phyloP scores from a whole-genome alignment of 2,888 invertebrate species.

The Malachius bipustulatus region DNA sequence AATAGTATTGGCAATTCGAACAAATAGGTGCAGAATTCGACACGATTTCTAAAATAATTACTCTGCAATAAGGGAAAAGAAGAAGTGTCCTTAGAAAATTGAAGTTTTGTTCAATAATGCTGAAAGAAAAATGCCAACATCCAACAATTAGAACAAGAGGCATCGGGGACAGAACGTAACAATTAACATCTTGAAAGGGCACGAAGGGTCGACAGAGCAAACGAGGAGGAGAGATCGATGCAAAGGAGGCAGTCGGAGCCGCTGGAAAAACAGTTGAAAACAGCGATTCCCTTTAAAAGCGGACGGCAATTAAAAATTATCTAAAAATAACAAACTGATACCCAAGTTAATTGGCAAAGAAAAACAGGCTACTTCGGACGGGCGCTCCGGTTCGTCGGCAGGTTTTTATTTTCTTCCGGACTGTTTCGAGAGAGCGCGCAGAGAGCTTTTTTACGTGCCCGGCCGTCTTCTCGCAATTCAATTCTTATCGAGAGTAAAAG shows the following conservation, averaged over 20 bases:
- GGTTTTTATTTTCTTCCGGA: slow-evolving; percentile 2
- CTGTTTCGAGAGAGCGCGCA: not conserved
- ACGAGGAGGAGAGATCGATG: not conserved
- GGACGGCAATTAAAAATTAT: slow-evolving; percentile 35
- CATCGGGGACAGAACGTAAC: not conserved
- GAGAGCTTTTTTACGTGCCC: not conserved
- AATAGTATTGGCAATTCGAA: too few relatives aligned
- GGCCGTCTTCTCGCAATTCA: too few relatives aligned
- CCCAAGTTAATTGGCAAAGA: slow-evolving; percentile 37
- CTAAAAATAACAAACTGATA: slow-evolving; percentile 37
- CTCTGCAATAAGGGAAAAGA: slow-evolving; percentile 3
- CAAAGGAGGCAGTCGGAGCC: too few relatives aligned
- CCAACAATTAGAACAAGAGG: not conserved
- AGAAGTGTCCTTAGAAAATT: not conserved
- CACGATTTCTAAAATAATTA: too few relatives aligned
- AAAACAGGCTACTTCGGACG: slow-evolving; percentile 28
- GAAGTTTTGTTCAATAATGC: not conserved
- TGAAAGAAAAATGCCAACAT: not conserved
- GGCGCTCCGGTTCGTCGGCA: too few relatives aligned
- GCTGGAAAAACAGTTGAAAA: slow-evolving; percentile 16
- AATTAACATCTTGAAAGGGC: too few relatives aligned
- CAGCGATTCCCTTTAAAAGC: slow-evolving; percentile 19
- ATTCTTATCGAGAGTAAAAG: not conserved
- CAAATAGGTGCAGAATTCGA: too few relatives aligned
- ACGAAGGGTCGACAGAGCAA: too few relatives aligned